These are phyloP conservation scores for Temnopleurus reevesii DNA, from an alignment of 53 echinoderm and acorn worm species.

Conservation along the genomic window DNA sequence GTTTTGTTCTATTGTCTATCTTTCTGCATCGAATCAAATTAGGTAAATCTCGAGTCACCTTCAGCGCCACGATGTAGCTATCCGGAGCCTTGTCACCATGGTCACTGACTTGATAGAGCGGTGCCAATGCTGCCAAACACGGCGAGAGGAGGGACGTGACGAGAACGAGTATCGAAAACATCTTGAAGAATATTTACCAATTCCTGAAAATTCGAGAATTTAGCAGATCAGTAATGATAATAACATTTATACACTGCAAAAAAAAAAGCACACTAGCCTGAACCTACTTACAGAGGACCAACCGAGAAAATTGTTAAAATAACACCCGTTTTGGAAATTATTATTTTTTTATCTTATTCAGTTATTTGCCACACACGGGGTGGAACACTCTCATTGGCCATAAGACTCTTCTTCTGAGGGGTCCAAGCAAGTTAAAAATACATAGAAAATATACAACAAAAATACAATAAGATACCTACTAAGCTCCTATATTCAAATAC, in stretches of 20 bases:
- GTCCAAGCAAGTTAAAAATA: too few species aligned
- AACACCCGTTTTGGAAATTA: too few species aligned
- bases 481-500: too few species aligned
- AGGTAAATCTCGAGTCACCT: not conserved
- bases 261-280: not conserved
- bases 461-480: too few species aligned
- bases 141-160: not conserved
- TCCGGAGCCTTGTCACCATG: not conserved
- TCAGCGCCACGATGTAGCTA: slow-evolving; percentile 29
- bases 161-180: not conserved
- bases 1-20: not conserved
- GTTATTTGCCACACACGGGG: too few species aligned
- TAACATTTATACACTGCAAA: not conserved
- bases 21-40: not conserved
- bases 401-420: too few species aligned
- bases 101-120: slow-evolving; percentile 7
- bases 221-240: not conserved
- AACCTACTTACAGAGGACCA: too few species aligned
- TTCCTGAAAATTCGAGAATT: not conserved
- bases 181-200: not conserved
- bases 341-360: too few species aligned
- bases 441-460: too few species aligned
- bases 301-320: too few species aligned
- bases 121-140: not conserved
- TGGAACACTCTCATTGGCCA: too few species aligned